Base-by-base conservation (phyloP, 1,140 invertebrate genomes). In the Drosophila lacertosa region DNA sequence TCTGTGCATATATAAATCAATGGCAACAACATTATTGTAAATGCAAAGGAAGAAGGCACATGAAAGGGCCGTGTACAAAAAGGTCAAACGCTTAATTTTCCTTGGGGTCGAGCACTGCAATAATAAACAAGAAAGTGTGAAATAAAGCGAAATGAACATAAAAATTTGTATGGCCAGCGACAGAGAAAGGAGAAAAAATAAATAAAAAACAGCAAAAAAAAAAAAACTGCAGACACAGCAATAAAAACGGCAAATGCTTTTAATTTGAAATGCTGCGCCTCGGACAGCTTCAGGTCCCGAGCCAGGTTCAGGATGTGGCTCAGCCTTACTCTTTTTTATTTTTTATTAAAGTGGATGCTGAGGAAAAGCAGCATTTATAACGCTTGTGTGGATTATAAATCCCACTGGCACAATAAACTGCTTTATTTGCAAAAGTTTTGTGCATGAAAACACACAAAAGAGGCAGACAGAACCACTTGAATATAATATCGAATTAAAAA, bases 61-160 rank as follows among this genome's bases (percentile, higher is more conserved):
- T 37, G 32, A 35, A 57, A 1, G 7, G 26, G 35, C 18, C 22
- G 24, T 11, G 18, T n/a, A n/a, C 39, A 50, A 82, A 86, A 86
- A 79, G 70, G 81, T 77, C 77, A 81, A 81, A 75, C 65, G 64
- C 81, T 81, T 86, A 77, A 82, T 76, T 86, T 74, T 69, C 26
- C 62, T 66, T 50, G 22, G 58, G 39, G 44, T 42, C 50, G 33
- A 57, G 62, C 62, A 48, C 50, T 70, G 82, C 82, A 81, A 77
- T 86, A 86, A 88, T 88, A 82, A 88, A 88, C 82, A 86, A 82
- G 77, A 86, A 86, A 88, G 82, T 86, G 82, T 88, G 82, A 86
- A 86, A 88, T 86, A 86, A 86, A 88, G 74, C 82, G 74, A 88
- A 86, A 77, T 86, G 81, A 64, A 77, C 77, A 86, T 86, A 81